A percentile compares a stretch with the other conserved stretches of the same genome.
phyloP scores from a whole-genome alignment of 2,113 vertebrate genomes.

The Xenus cinereus region DNA sequence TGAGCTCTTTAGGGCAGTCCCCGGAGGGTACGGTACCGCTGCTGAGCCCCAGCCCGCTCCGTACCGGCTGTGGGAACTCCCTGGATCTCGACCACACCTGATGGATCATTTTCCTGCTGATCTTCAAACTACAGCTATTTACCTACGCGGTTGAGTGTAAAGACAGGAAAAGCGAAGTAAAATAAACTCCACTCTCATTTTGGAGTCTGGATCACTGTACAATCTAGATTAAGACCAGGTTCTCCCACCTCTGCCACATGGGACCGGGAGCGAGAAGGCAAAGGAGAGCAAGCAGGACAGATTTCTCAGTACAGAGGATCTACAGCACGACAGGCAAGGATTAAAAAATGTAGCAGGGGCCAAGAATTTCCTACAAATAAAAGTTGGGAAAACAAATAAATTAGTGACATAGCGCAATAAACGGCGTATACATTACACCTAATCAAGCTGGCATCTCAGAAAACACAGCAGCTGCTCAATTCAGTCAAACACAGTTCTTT shows the following conservation, averaged over 20 bases:
- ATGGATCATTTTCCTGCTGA: neutral
- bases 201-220: neutral
- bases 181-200: neutral
- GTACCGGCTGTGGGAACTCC: neutral
- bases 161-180: neutral
- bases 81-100: neutral
- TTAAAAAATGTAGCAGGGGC: neutral
- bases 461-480: slow-evolving; percentile 14
- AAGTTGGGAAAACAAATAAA: neutral
- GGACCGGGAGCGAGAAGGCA: neutral
- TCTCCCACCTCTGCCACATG: neutral
- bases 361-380: neutral
- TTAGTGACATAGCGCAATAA: neutral
- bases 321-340: neutral
- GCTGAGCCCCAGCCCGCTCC: neutral
- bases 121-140: neutral
- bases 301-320: neutral
- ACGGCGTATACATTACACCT: neutral
- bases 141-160: neutral
- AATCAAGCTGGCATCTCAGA: neutral
- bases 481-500: neutral
- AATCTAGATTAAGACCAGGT: neutral
- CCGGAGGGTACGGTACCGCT: neutral
- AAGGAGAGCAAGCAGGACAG: neutral
- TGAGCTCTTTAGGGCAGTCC: neutral